Evolutionary conservation across 2,888 invertebrate species (phyloP).

Genomic region (Tryphoninae sp.): DNA sequence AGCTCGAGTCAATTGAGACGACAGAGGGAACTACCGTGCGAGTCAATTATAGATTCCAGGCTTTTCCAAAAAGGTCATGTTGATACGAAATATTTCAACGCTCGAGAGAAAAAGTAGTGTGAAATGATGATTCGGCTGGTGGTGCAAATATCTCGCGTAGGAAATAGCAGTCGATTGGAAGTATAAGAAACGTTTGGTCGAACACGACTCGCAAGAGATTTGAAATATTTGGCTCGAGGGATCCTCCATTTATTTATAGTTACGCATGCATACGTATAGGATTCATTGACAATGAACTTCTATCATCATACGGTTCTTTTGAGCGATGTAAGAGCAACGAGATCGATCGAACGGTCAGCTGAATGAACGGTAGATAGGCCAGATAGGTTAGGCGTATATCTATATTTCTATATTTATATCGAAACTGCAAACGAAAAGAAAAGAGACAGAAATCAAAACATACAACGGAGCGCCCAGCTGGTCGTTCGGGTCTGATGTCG

Average conservation of each 20-base stretch:
- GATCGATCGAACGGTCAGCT: constrained; percentile 37
- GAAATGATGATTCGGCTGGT: neutral
- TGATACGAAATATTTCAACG: neutral
- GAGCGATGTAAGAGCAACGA: constrained; percentile 11
- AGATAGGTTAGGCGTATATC: neutral
- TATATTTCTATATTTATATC: constrained; percentile 5
- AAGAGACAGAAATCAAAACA: constrained; percentile 17
- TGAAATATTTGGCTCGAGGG: constrained; percentile 45
- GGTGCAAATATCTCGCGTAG: neutral
- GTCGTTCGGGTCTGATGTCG: constrained; percentile 43
- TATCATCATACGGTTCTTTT: constrained; percentile 46
- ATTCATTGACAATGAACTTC: constrained; percentile 60
- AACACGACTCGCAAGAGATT: neutral
- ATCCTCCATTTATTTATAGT: constrained; percentile 34
- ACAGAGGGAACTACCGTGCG: neutral
- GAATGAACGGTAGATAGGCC: constrained; percentile 42
- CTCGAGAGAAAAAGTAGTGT: neutral
- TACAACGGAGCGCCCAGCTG: constrained; percentile 48
- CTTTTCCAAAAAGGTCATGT: neutral
- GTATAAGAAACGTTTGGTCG: neutral
- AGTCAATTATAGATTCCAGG: neutral
- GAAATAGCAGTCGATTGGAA: neutral
- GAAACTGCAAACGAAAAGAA: neutral
- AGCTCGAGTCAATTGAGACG: neutral
- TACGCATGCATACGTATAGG: constrained; percentile 8